Evolutionary conservation across 2,113 vertebrate genomes (phyloP).

Genomic region (Trematomus loennbergii): DNA sequence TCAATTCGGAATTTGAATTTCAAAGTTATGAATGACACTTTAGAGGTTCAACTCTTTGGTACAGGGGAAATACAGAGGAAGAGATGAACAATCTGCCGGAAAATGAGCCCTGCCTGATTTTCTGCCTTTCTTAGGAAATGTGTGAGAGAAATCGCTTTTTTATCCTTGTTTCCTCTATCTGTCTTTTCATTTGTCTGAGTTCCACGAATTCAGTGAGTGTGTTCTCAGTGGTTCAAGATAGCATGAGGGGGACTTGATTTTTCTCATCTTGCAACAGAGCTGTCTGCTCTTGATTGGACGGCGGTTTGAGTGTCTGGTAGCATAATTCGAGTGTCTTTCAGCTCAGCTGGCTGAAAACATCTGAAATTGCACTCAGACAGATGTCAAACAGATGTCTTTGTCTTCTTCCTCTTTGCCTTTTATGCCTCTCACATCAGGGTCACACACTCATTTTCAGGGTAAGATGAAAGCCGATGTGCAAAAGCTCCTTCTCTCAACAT

Average conservation of each 20-base stretch:
- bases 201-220: constrained; percentile 22
- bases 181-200: not conserved
- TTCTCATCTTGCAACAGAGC: constrained; percentile 45
- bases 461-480: constrained; percentile 7
- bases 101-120: not conserved
- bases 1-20: no score
- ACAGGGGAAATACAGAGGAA: not conserved
- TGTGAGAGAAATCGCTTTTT: constrained; percentile 21
- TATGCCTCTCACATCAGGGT: constrained; percentile 4
- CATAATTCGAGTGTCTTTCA: constrained; percentile 52
- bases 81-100: not conserved
- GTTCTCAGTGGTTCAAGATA: constrained; percentile 21
- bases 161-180: not conserved
- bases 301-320: constrained; percentile 56
- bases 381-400: constrained; percentile 56
- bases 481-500: not conserved
- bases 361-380: constrained; percentile 43
- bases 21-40: no score
- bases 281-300: constrained; percentile 60
- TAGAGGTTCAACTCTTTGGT: no score
- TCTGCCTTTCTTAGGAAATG: constrained; percentile 22
- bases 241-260: constrained; percentile 43
- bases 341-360: constrained; percentile 62
- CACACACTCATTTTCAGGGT: not conserved
- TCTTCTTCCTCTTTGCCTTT: not conserved